Base-by-base conservation (phyloP, 2,888 invertebrate genomes). In the Calliopum simillimum region DNA sequence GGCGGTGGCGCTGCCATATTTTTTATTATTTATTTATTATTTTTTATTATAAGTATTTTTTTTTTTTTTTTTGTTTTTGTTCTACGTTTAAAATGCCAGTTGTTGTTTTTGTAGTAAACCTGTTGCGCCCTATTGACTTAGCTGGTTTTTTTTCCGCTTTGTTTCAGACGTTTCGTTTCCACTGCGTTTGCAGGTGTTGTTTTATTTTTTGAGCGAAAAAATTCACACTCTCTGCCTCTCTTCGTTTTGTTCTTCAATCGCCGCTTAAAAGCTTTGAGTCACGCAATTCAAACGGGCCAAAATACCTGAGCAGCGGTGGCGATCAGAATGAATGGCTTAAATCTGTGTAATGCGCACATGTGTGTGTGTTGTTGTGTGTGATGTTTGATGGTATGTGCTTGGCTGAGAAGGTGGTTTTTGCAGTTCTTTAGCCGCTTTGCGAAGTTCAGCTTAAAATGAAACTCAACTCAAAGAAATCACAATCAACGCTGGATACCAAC, bases 91-190 rank as follows among this genome's bases (percentile, higher is more conserved):
- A n/a, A n/a, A 33, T 19, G 63, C 47, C 33, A 13, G n/a, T 25
- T 14, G n/a, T 25, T 16, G 46, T 49, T 47, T 63, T 63, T 63
- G 63, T 63, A 25, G 62, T n/a, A 49, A 63, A 63, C 63, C 63
- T 63, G 63, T 63, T 63, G 63, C 63, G 5, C 33, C 46, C 47
- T 63, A 3, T 63, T 63, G 49, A 33, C 46, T 47, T 25, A 49
- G 49, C 63, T 63, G 49, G 63, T 63, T 63, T 53, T 49, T 21
- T 62, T 44, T 21, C 23, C 16, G 8, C 49, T 46, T 25, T 12
- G 63, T 49, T 56, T 56, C 21, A 2, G 14, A 14, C 46, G 47
- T 25, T 49, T 21, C 49, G 33, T 41, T 21, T 14, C 47, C 33
- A 23, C 14, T n/a, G 23, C 12, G 47, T 49, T 49, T 13, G 4